Percentiles rank a stretch among this genome's conserved stretches.
Evolutionary conservation across 2,888 invertebrate species (phyloP).

Genomic region (Eristalis tenax): DNA sequence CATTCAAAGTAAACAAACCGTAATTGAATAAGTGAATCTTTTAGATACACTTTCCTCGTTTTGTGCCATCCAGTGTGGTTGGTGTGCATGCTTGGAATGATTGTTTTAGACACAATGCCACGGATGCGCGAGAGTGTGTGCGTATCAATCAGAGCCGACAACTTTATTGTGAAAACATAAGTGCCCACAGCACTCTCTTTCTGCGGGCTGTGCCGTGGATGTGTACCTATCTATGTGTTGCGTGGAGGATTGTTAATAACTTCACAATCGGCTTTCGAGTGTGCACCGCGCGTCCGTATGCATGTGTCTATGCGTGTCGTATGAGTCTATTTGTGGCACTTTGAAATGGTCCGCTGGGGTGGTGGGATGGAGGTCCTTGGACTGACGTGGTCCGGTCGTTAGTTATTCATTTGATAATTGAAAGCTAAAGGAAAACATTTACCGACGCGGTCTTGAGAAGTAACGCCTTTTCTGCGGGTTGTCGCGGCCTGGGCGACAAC

Average conservation of each 20-base stretch:
- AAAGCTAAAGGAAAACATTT: constrained; percentile 9
- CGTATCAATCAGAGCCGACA: constrained; percentile 67
- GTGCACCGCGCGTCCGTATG: background rate
- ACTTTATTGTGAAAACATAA: constrained; percentile 66
- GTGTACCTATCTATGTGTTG: constrained; percentile 1
- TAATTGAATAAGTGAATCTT: constrained; percentile 71
- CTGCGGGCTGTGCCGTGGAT: background rate
- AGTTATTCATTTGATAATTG: constrained; percentile 30
- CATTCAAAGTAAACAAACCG: constrained; percentile 69
- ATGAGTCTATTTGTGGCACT: background rate
- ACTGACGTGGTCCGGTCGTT: background rate
- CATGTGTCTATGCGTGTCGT: constrained; percentile 7
- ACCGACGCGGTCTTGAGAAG: background rate
- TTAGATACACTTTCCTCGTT: constrained; percentile 64
- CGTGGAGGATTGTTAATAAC: constrained; percentile 60
- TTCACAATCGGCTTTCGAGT: constrained; percentile 39
- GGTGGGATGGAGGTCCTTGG: no score
- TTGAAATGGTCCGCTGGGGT: background rate
- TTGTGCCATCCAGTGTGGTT: background rate
- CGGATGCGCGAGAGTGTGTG: constrained; percentile 6
- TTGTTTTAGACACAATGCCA: constrained; percentile 54
- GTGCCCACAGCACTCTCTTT: constrained; percentile 32
- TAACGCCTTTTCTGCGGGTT: constrained; percentile 14
- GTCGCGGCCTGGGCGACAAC: background rate
- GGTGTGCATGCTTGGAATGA: constrained; percentile 2